Evolutionary conservation across 2,113 vertebrate genomes (phyloP).

Genomic region (Sinosuthora webbiana): DNA sequence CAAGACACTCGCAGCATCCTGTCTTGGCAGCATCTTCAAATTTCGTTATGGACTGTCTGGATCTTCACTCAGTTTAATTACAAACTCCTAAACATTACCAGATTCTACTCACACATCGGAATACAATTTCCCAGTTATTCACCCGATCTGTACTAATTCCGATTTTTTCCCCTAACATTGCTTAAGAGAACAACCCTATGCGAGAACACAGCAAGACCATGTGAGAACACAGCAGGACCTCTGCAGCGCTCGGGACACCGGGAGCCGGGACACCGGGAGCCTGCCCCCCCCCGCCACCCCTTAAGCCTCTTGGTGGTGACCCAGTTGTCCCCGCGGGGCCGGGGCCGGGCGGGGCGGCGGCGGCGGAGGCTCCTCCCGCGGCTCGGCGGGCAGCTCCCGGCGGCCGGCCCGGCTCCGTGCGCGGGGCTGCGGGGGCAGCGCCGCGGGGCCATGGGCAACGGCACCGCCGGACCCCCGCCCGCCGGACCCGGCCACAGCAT

Average conservation of each 20-base stretch:
- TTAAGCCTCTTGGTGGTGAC: background rate
- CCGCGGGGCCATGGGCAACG: background rate
- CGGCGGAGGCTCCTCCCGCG: background rate
- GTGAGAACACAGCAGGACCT: background rate
- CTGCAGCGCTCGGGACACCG: background rate
- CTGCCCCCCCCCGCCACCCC: background rate
- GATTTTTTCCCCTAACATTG: background rate
- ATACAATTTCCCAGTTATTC: background rate
- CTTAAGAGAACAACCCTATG: background rate
- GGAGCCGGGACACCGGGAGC: background rate
- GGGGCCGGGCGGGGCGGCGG: background rate
- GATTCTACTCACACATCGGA: background rate
- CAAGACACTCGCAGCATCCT: background rate
- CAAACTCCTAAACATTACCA: background rate
- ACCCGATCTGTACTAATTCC: background rate
- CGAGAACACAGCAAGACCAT: background rate
- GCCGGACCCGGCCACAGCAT: constrained; percentile 47
- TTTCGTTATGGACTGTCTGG: background rate
- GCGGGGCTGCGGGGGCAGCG: background rate
- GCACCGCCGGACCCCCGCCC: background rate
- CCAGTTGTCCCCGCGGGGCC: background rate
- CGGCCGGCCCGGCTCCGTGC: background rate
- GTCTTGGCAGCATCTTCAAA: background rate
- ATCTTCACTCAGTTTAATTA: background rate
- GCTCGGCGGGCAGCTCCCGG: background rate